Conservation (phyloP, 2,113 vertebrate genomes). For the Petaurus breviceps region DNA sequence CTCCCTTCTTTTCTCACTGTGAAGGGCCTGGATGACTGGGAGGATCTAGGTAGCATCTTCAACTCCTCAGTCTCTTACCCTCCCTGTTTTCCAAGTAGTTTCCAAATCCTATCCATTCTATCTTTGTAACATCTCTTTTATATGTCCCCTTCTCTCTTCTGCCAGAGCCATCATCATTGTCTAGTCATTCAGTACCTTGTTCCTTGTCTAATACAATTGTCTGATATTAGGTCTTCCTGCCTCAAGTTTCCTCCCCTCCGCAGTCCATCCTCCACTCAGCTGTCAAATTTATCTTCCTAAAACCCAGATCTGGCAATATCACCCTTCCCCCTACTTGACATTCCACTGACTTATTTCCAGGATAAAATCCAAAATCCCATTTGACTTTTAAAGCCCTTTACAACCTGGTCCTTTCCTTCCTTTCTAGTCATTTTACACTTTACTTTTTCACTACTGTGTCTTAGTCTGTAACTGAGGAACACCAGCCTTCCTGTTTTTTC, state of each 20-base stretch:
- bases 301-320: not conserved
- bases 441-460: no score
- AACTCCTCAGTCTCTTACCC: not conserved
- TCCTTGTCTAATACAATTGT: not conserved
- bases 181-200: not conserved
- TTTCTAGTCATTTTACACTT: no score
- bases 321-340: no score
- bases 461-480: no score
- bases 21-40: not conserved
- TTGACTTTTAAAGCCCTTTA: no score
- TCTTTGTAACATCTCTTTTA: not conserved
- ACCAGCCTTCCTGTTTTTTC: no score
- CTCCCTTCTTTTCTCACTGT: not conserved
- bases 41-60: not conserved
- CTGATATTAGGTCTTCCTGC: not conserved
- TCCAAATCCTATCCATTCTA: not conserved
- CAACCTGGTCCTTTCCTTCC: no score
- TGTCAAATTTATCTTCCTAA: not conserved
- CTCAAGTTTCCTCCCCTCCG: not conserved
- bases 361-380: no score
- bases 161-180: not conserved
- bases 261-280: not conserved
- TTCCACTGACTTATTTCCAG: no score
- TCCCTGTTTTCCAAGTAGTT: not conserved
- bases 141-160: no score